Conservation (phyloP, 1,140 invertebrate genomes). For the Ericerus pela region DNA sequence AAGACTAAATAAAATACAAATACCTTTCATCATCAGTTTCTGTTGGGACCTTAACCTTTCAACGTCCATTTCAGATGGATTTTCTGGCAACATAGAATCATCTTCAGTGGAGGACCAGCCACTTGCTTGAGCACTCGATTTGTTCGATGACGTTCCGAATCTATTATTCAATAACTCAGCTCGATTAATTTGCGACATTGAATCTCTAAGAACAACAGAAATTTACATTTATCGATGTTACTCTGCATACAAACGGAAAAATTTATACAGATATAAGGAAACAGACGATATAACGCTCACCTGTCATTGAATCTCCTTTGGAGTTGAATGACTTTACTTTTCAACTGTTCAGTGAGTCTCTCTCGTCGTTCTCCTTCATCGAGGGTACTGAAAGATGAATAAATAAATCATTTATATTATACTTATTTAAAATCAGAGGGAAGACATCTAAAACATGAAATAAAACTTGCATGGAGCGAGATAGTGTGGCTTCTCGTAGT, state of each 20-base stretch:
- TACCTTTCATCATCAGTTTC: not conserved
- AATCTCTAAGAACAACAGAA: not conserved
- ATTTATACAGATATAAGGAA: not conserved
- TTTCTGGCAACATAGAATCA: not conserved
- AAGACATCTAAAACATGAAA: not conserved
- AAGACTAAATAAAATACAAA: no score
- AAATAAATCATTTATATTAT: slow-evolving; percentile 12
- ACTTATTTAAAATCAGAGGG: not conserved
- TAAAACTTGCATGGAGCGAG: slow-evolving; percentile 19
- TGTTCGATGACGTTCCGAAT: not conserved
- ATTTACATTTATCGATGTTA: not conserved
- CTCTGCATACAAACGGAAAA: not conserved
- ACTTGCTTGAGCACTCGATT: not conserved
- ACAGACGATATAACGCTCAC: slow-evolving; percentile 13
- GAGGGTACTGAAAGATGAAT: slow-evolving; percentile 33
- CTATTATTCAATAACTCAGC: not conserved
- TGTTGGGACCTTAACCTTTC: not conserved
- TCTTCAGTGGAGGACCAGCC: not conserved
- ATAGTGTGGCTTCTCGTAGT: slow-evolving; percentile 17
- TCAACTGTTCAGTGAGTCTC: slow-evolving; percentile 40
- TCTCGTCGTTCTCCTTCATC: slow-evolving; percentile 44
- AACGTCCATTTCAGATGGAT: not conserved
- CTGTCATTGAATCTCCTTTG: slow-evolving; percentile 37
- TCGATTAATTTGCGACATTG: not conserved
- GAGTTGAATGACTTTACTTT: slow-evolving; percentile 41